A percentile compares a stretch with the other conserved stretches of the same genome.
phyloP scores from a whole-genome alignment of 2,113 vertebrate species.

The Thamnaconus septentrionalis region DNA sequence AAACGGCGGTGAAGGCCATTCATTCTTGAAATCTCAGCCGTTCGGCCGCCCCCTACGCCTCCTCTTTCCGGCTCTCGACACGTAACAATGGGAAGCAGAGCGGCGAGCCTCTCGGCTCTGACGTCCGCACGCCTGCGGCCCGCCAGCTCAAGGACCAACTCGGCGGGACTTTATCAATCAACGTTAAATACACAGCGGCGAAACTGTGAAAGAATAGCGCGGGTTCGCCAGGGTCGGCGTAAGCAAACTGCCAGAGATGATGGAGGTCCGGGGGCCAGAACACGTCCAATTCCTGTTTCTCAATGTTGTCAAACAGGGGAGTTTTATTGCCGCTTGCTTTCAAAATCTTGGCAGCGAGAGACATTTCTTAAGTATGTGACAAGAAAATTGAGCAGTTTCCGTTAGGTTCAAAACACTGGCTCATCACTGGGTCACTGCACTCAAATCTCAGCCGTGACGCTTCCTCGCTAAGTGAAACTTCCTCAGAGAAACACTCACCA shows the following conservation, averaged over 20 bases:
- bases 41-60: slow-evolving; percentile 42
- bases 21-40: slow-evolving; percentile 44
- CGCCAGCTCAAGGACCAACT: not conserved
- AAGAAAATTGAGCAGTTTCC: not conserved
- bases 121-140: slow-evolving; percentile 42
- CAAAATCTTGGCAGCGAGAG: not conserved
- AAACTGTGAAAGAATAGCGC: too few species aligned
- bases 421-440: slow-evolving; percentile 8
- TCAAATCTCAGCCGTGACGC: not conserved
- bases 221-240: too few species aligned
- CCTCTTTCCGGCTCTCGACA: slow-evolving; percentile 53
- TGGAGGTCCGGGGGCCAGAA: too few species aligned
- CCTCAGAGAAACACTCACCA: not conserved
- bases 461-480: too few species aligned
- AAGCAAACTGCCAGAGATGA: too few species aligned
- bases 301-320: not conserved
- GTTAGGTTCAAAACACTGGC: slow-evolving; percentile 7
- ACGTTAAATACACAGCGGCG: too few species aligned
- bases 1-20: slow-evolving; percentile 36
- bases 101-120: slow-evolving; percentile 43
- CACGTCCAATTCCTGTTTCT: not conserved
- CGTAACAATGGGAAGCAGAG: slow-evolving; percentile 32
- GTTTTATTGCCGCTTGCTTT: not conserved
- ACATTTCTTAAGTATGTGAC: not conserved
- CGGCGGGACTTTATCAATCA: too few species aligned